Base-by-base conservation (phyloP, 2,797 vertebrate genomes). In the Mormyrus hasselquistii region DNA sequence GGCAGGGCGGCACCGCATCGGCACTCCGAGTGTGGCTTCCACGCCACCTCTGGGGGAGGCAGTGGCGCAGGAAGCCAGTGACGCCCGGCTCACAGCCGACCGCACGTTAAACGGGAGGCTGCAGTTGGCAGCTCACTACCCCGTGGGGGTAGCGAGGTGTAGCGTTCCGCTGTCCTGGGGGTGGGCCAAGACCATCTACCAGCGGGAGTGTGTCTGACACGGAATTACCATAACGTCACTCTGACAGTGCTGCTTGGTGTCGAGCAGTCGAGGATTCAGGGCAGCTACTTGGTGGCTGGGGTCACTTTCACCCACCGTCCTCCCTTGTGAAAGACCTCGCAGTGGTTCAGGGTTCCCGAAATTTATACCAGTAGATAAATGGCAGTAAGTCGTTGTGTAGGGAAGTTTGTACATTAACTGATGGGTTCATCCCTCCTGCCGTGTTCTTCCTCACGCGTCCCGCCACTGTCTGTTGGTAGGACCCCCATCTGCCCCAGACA, bases 401-500 rank as follows among this genome's bases (percentile, higher is more conserved):
- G 16, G 38, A 44, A 44, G 16, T 79, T 79, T 73, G 29, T 14
- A 79, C 38, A 1, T 79, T n/a, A 1, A 8, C 34, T n/a, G 62
- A 12, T 69, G 69, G 25, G 69, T 41, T 76, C 14, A 14, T 7
- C 34, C 12, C 69, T 16, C 69, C 34, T n/a, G 19, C 16, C 2
- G 5, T 79, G 14, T 79, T 8, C 38, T 12, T 59, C 38, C 65
- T 52, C 50, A 6, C 8, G 1, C 16, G 25, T 1, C 49, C 22
- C 49, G 14, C 55, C 2, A 49, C 1, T 50, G 1, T 59, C 25
- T 59, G 7, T 34, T 59, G 8, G 0, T 92, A 97, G 96, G 95
- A 88, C 95, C 96, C 69, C 96, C 96, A 0, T 96, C 96, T 25
- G 94, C 95, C 89, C 96, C 96, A 47, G 95, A 96, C 91, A 96